These are phyloP conservation scores for Pandemis heparana DNA, from an alignment of 2,888 invertebrate species.

Conservation along the genomic window DNA sequence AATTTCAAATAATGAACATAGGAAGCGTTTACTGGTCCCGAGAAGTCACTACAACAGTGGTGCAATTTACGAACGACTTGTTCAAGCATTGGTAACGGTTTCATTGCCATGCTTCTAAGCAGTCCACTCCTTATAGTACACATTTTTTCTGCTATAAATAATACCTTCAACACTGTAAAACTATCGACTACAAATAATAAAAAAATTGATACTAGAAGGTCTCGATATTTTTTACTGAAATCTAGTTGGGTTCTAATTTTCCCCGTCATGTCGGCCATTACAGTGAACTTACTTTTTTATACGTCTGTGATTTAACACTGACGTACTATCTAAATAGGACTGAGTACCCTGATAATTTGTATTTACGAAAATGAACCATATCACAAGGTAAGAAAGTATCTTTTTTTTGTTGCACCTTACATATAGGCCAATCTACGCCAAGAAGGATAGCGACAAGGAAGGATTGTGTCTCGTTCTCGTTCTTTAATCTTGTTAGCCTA, in stretches of 20 bases:
- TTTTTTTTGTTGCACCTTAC: no score
- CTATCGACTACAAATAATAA: background rate
- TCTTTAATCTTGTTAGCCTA: no score
- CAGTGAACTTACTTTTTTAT: background rate
- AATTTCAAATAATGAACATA: constrained; percentile 72
- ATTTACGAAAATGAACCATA: no score
- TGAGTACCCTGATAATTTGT: no score
- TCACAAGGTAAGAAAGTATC: no score
- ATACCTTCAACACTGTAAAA: background rate
- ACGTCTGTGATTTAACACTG: background rate
- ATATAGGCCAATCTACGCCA: no score
- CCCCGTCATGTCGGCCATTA: background rate
- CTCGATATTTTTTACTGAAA: constrained; percentile 14
- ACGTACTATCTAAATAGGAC: no score
- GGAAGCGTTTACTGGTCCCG: constrained; percentile 57
- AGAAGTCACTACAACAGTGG: constrained; percentile 27
- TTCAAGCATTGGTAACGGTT: background rate
- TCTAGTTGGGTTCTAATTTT: constrained; percentile 27
- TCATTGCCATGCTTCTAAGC: background rate
- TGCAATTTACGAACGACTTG: constrained; percentile 17
- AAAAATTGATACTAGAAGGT: constrained; percentile 7
- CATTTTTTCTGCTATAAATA: background rate
- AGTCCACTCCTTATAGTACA: background rate
- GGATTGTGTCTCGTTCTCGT: no score
- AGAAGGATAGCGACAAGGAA: no score